Evolutionary conservation across 2,888 invertebrate genomes (phyloP), one percentile per base, ranked within the genome.

Genomic region (Parnassius apollo): DNA sequence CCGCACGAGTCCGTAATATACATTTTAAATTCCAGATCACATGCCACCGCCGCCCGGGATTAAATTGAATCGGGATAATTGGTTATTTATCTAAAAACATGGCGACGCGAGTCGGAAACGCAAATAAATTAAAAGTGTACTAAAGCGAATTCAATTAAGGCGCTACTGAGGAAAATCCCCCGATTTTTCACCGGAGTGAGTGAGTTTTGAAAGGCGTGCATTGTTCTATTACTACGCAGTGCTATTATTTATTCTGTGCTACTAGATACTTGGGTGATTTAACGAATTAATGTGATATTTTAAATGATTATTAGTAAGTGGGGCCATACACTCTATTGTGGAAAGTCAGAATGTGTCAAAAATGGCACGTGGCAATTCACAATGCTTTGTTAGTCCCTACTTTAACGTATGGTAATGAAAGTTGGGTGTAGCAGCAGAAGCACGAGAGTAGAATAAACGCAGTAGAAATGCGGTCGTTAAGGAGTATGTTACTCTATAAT

Each of bases 51-150:
- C 71, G 71, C 60, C 59, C 63, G 68, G 75, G 78, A 84, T 85
- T 82, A 80, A 85, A 82, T 79, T 80, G 79, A 80, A 81, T 82
- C 76, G 77, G 78, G 80, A 82, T 88, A 88, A 89, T 90, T 86
- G 86, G 80, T 86, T 87, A 86, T 88, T 86, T 89, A 88, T 87
- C 82, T 82, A 81, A 85, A 81, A 85, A 80, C 77, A 76, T 72
- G 75, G 68, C 72, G 76, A 78, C 72, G 70, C 75, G 76, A 74
- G 76, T 80, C 77, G 75, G 77, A 79, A 79, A 80, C 76, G 82
- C 80, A 85, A 89, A 89, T 87, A 89, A 89, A 89, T 89, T 86
- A 87, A 88, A 88, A 85, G 76, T 81, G 78, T 75, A 78, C 82
- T 79, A 75, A 84, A 86, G 81, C 81, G 81, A 86, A 88, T 90